Evolutionary conservation across 2,888 invertebrate genomes (phyloP), one percentile per base, ranked within the genome.

Genomic region (Drosophila anomalata): DNA sequence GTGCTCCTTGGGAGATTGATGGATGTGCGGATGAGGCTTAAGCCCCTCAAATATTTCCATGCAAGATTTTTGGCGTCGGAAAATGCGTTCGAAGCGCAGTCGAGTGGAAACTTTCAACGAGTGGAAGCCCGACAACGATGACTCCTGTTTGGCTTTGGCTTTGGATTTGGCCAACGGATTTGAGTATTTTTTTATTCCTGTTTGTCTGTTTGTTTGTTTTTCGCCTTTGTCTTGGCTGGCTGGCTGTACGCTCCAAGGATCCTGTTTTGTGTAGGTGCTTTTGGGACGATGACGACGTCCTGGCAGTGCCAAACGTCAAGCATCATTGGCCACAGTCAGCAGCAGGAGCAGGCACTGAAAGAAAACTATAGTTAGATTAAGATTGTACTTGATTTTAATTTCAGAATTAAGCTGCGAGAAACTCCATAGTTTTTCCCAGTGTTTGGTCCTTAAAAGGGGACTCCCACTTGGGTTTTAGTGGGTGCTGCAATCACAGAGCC

Each of bases 41-140:
- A 55, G 65, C 31, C 42, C 36, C 41, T 17, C 11, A 5, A 17
- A 51, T 52, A 72, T 72, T 72, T 72, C 44, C 52, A 42, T 48
- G 54, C 31, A 44, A 47, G 65, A 65, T 47, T 67, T 53, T 31
- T 2, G 33, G 65, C 24, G 36, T 31, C 46, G 54, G 68, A 68
- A 61, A 72, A 53, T 72, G 69, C 73, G 69, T 72, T 54, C 46
- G 54, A 47, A 39, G 33, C 51, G 60, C 74, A 65, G 51, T 75
- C 60, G 54, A 70, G 75, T 75, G 75, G 60, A 75, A 75, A 75
- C 33, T 60, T 69, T 75, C 68, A 54, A 61, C 50, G 72, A 69
- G 50, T 31, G 46, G 31, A 22, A 44, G 46, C 41, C 44, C 54
- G 61, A 55, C 72, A 61, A 50, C 60, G 62, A 51, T 53, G 55